Evolutionary conservation across 2,888 invertebrate species (phyloP), one percentile per base, ranked within the genome.

Genomic region (Drosophila multiciliata): DNA sequence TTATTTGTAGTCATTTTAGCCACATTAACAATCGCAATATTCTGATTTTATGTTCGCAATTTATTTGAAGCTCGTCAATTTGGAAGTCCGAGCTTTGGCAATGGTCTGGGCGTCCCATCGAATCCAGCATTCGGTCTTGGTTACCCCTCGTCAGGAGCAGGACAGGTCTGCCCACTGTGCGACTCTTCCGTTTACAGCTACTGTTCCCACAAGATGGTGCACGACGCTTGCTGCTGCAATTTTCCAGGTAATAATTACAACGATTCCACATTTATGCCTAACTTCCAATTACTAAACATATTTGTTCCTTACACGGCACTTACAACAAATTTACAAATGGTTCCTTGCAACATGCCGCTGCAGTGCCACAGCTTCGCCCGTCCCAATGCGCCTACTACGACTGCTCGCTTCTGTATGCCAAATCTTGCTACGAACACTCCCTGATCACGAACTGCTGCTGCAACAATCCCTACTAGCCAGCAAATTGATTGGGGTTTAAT

Each of bases 151-250:
- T 32, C 32, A 23, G 73, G 62, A 7, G 45, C 36, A 8, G 42
- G 53, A 1, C 63, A 48, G 20, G 88, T 94, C n/a, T 97, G 97
- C 82, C 97, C 97, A 0, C 91, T 95, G 35, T 97, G 97, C 85
- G 97, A 97, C 90, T 95, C 96, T 0, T 96, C 96, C 0, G 96
- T 97, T 6, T 96, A 95, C 92, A 94, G 95, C 81, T 97, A 97
- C 92, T 97, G 97, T 90, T 95, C 95, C 0, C 95, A 96, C 69
- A 97, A 96, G 92, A 94, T 96, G 66, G 94, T 95, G 6, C 96
- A 97, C 85, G 97, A 97, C 89, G 95, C 96, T 0, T 97, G 97
- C 90, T 97, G 97, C 90, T 97, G 97, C 82, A 94, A 94, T 78
- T 89, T 87, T 78, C 74, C 88, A 82, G 90, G 92, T 92, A 89